These are phyloP conservation scores for Mystacornis crossleyi DNA, from an alignment of 2,113 vertebrate species.

Conservation along the genomic window DNA sequence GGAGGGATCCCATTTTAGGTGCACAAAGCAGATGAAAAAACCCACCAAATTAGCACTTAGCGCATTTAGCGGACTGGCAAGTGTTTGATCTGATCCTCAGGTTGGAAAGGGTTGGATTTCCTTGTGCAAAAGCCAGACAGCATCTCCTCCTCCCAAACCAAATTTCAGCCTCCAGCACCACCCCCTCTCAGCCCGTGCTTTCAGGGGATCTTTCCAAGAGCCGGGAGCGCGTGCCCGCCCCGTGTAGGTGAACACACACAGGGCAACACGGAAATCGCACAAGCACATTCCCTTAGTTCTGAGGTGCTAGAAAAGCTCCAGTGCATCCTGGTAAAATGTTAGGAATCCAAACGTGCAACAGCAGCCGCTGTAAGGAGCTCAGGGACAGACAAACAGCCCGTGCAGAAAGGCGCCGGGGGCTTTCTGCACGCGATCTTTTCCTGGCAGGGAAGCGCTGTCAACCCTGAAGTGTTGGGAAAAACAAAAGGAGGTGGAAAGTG, in stretches of 20 bases:
- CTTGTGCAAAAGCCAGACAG: background rate
- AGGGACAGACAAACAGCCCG: background rate
- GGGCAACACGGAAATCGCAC: fast-evolving
- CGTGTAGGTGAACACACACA: fast-evolving
- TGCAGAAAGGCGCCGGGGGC: fast-evolving
- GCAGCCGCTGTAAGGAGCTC: background rate
- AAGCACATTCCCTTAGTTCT: background rate
- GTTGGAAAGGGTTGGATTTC: background rate
- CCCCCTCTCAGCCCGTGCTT: background rate
- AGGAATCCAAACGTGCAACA: background rate
- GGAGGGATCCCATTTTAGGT: constrained; percentile 7
- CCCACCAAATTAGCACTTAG: constrained; percentile 7
- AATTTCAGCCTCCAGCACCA: background rate
- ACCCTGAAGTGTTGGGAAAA: background rate
- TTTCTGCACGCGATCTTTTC: background rate
- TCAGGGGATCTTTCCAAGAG: background rate
- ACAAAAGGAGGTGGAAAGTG: background rate
- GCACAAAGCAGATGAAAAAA: background rate
- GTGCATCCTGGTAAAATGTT: fast-evolving
- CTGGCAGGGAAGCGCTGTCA: background rate
- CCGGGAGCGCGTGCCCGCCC: fast-evolving
- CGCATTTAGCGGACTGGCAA: background rate
- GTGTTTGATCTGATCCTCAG: background rate
- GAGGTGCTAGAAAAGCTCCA: background rate
- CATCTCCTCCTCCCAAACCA: background rate